Conservation (phyloP, 1,140 invertebrate genomes). For the Calliopsis andreniformis region DNA sequence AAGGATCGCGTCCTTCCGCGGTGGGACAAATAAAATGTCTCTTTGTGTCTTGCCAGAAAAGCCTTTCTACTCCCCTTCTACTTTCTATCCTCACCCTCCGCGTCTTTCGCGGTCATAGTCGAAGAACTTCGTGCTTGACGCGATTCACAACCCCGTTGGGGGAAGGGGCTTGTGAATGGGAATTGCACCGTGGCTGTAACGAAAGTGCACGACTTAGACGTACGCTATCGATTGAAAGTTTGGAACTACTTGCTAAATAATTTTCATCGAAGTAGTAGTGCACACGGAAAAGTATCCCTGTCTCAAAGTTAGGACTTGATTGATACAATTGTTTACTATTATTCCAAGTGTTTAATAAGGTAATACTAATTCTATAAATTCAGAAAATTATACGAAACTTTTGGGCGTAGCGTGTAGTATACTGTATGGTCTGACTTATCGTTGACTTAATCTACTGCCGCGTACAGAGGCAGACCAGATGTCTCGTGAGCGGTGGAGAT, state of each 20-base stretch:
- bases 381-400: no score
- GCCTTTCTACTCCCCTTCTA: neutral
- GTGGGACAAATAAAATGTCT: conserved; percentile 36
- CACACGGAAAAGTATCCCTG: no score
- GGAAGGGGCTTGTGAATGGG: no score
- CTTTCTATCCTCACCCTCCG: neutral
- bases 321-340: no score
- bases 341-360: no score
- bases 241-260: no score
- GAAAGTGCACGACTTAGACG: neutral
- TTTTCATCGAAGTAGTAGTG: no score
- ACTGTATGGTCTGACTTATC: neutral
- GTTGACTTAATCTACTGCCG: conserved; percentile 10
- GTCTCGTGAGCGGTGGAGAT: no score
- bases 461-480: neutral
- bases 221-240: no score
- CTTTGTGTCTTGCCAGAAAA: conserved; percentile 37
- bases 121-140: conserved; percentile 11
- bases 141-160: neutral
- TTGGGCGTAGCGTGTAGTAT: neutral
- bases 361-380: no score
- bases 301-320: no score
- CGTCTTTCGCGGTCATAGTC: neutral
- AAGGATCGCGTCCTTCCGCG: conserved; percentile 29
- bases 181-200: conserved; percentile 22